phyloP scores from a whole-genome alignment of 1,140 invertebrate genomes.

The Cepaea nemoralis region DNA sequence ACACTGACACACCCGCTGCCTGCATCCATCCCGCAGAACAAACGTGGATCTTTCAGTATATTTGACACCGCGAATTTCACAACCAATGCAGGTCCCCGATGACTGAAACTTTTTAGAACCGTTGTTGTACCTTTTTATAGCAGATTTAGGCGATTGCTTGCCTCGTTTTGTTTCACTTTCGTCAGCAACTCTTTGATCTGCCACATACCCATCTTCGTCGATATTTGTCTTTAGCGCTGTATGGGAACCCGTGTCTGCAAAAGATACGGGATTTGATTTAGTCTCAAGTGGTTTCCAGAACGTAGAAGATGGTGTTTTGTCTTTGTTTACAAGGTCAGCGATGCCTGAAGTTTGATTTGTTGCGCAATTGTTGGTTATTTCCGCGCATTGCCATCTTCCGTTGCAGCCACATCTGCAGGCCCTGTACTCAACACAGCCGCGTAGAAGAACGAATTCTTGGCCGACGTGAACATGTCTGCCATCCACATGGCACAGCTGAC shows the following conservation, averaged over 20 bases:
- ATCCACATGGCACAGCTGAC: conserved; percentile 2
- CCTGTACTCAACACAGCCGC: conserved; percentile 20
- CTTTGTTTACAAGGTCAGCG: not conserved
- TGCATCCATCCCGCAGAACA: conserved; percentile 41
- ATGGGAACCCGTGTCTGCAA: too few relatives aligned
- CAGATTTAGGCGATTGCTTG: not conserved
- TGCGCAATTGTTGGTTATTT: not conserved
- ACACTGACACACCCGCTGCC: conserved; percentile 44
- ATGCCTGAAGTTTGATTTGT: not conserved
- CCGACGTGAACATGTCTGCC: not conserved
- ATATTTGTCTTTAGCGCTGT: not conserved
- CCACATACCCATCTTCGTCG: not conserved
- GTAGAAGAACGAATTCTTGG: not conserved
- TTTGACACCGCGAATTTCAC: conserved; percentile 36
- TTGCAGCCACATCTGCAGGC: conserved; percentile 29
- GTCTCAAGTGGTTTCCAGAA: not conserved
- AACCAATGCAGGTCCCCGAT: conserved; percentile 27
- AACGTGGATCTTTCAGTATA: conserved; percentile 41
- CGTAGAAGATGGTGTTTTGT: not conserved
- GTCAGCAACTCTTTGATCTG: not conserved
- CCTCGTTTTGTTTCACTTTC: not conserved
- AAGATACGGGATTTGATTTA: not conserved
- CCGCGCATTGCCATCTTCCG: conserved; percentile 24
- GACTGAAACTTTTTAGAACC: conserved; percentile 24
- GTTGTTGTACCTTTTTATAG: not conserved